Conservation (phyloP, 2,797 vertebrate species). For the Hephaestus fuliginosus region DNA sequence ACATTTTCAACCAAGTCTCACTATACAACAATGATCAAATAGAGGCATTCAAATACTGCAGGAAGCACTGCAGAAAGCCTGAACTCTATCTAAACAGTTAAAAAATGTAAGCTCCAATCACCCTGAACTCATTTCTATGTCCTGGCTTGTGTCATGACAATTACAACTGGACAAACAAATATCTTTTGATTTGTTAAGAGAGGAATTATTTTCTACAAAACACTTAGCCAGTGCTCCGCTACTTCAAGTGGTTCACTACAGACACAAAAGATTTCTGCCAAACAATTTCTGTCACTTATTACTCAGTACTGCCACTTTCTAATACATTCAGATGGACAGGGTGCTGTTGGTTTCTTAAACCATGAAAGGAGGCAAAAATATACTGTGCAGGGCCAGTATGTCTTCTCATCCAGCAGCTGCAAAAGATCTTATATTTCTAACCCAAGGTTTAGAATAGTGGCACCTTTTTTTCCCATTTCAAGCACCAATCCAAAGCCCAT, state of each 20-base stretch:
- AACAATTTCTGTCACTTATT: neutral
- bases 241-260: neutral
- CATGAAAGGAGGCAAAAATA: neutral
- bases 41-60: neutral
- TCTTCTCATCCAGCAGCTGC: neutral
- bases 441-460: neutral
- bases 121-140: neutral
- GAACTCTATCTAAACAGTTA: neutral
- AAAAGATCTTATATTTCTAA: neutral
- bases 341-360: neutral
- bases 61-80: neutral
- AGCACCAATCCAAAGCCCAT: neutral
- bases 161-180: too few species aligned
- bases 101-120: neutral
- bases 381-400: neutral
- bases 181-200: neutral
- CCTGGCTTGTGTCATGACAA: neutral
- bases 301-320: neutral
- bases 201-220: neutral
- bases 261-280: neutral
- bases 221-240: neutral
- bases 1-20: neutral
- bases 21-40: neutral
- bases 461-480: neutral
- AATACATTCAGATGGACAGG: neutral